Evolutionary conservation across 2,888 invertebrate species (phyloP).

Genomic region (Panzeria rudis): DNA sequence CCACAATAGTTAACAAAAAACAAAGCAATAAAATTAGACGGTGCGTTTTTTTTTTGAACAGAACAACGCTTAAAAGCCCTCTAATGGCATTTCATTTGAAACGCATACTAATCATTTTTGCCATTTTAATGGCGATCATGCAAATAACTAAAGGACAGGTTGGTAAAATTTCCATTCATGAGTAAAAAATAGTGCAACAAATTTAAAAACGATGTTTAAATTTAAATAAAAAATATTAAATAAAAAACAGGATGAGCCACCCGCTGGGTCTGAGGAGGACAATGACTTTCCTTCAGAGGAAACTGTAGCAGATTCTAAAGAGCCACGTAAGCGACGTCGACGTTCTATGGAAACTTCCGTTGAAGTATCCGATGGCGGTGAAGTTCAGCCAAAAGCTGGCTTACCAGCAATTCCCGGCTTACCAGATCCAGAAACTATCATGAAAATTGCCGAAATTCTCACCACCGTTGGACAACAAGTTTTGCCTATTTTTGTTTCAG

Average conservation of each 20-base stretch:
- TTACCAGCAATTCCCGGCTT: constrained; percentile 77
- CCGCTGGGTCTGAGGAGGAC: constrained; percentile 71
- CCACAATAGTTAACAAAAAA: constrained; percentile 15
- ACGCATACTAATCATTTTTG: constrained; percentile 57
- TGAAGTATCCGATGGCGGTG: constrained; percentile 53
- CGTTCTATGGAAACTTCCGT: constrained; percentile 68
- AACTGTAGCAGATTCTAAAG: constrained; percentile 78
- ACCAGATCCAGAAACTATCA: constrained; percentile 80
- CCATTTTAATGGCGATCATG: constrained; percentile 42
- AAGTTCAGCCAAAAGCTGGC: constrained; percentile 49
- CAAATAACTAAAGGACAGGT: constrained; percentile 69
- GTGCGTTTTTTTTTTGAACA: neutral
- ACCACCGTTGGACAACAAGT: constrained; percentile 79
- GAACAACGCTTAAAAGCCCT: neutral
- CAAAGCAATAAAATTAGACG: neutral
- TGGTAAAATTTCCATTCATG: constrained; percentile 12
- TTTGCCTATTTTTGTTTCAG: constrained; percentile 79
- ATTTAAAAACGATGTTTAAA: neutral
- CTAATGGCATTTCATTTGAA: constrained; percentile 63
- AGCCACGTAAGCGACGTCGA: constrained; percentile 62
- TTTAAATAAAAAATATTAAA: neutral
- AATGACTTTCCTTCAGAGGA: constrained; percentile 79
- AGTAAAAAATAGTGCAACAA: neutral
- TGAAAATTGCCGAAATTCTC: constrained; percentile 80
- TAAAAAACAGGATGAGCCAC: constrained; percentile 49